Conservation (phyloP, 2,888 invertebrate genomes). For the Leucozona laternaria region DNA sequence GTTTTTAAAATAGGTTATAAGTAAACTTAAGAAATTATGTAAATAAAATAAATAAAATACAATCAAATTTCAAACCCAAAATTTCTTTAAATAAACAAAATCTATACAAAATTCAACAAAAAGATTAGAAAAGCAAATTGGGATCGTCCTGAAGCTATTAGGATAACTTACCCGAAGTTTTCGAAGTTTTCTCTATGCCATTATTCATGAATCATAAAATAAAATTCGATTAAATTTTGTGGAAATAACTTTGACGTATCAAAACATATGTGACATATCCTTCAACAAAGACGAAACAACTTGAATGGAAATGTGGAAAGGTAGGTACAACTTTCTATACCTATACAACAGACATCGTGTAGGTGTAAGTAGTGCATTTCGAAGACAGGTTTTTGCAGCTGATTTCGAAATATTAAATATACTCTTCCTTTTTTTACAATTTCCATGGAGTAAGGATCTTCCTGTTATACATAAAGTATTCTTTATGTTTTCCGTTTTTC, state of each 20-base stretch:
- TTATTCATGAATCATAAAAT: constrained; percentile 1
- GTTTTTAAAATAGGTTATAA: too few relatives aligned
- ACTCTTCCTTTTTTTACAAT: background rate
- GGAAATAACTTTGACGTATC: constrained; percentile 6
- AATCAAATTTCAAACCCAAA: too few relatives aligned
- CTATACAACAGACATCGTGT: background rate
- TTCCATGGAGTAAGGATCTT: background rate
- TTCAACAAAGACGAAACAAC: constrained; percentile 1
- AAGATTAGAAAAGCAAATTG: too few relatives aligned
- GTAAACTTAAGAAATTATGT: too few relatives aligned
- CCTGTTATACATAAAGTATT: background rate
- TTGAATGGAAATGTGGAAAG: constrained; percentile 8
- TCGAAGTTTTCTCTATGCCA: background rate
- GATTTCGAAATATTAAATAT: background rate
- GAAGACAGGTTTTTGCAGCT: constrained; percentile 23
- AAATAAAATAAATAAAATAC: too few relatives aligned
- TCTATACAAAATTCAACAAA: too few relatives aligned
- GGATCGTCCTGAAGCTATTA: too few relatives aligned
- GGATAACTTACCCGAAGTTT: too few relatives aligned
- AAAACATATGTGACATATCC: constrained; percentile 32
- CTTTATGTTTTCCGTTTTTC: background rate
- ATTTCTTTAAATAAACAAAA: too few relatives aligned
- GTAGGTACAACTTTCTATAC: background rate
- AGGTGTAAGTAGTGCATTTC: background rate
- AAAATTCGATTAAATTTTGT: constrained; percentile 24